A percentile compares a stretch with the other conserved stretches of the same genome.
Evolutionary conservation across 2,888 invertebrate species (phyloP).

Genomic region (Cryptophagus acutangulus): DNA sequence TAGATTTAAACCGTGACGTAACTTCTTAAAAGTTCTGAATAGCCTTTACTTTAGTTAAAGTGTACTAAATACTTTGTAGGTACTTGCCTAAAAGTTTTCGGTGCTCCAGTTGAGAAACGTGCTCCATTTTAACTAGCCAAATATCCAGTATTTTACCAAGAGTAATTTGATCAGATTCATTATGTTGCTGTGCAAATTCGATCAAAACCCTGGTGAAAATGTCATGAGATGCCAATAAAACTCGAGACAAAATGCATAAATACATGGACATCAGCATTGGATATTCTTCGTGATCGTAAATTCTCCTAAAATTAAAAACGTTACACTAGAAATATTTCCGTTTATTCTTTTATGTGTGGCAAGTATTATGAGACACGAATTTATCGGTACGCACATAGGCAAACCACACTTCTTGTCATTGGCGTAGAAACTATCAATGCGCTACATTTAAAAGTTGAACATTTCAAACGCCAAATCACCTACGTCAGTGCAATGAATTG

Average conservation of each 20-base stretch:
- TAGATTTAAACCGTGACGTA: too few species aligned
- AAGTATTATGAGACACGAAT: too few species aligned
- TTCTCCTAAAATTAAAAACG: conserved; percentile 49
- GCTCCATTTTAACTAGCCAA: conserved; percentile 76
- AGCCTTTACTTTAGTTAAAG: not conserved
- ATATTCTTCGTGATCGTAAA: conserved; percentile 64
- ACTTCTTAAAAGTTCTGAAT: not conserved
- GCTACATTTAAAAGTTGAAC: too few species aligned
- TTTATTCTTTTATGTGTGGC: not conserved
- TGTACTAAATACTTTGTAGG: conserved; percentile 1
- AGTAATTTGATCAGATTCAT: conserved; percentile 58
- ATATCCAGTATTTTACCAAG: conserved; percentile 67
- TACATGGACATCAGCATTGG: conserved; percentile 74
- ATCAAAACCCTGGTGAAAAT: conserved; percentile 59
- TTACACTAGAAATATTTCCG: not conserved
- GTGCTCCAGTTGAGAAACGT: conserved; percentile 72
- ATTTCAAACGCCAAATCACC: too few species aligned
- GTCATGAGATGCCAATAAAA: conserved; percentile 65
- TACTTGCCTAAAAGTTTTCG: conserved; percentile 70
- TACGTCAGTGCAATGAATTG: too few species aligned
- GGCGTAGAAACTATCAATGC: too few species aligned
- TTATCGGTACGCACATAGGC: too few species aligned
- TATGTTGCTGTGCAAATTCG: conserved; percentile 48
- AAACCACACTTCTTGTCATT: too few species aligned
- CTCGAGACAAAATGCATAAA: conserved; percentile 71